phyloP scores from a whole-genome alignment of 2,888 invertebrate genomes.

The Omphaloscelis lunosa region DNA sequence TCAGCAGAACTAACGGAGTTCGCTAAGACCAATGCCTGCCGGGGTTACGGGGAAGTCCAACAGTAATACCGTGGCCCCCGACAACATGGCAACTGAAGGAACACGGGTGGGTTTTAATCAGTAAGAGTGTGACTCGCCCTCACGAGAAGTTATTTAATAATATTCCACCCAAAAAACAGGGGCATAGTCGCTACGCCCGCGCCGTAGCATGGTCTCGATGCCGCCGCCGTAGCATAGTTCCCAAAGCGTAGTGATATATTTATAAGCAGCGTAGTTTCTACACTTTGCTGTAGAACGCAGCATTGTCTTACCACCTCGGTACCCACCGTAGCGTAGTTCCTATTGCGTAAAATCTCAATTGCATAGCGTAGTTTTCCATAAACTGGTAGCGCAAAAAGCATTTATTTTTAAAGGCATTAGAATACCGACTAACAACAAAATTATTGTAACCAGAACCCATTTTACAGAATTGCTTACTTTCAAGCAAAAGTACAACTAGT shows the following conservation, averaged over 20 bases:
- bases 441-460: slow-evolving; percentile 16
- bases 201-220: not conserved
- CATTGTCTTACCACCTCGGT: too few species aligned
- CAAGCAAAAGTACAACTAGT: slow-evolving; percentile 30
- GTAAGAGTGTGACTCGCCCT: too few species aligned
- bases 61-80: too few species aligned
- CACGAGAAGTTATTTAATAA: too few species aligned
- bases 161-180: too few species aligned
- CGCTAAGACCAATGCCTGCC: too few species aligned
- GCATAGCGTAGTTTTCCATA: not conserved
- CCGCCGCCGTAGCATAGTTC: not conserved
- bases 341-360: not conserved
- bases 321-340: not conserved
- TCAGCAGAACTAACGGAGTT: too few species aligned
- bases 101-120: too few species aligned
- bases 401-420: not conserved
- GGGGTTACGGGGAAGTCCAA: too few species aligned
- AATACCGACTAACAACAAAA: slow-evolving; percentile 3
- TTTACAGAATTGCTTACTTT: slow-evolving; percentile 36
- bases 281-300: not conserved
- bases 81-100: too few species aligned
- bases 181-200: not conserved
- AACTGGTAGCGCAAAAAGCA: not conserved
- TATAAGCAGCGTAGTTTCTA: not conserved
- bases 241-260: not conserved